Evolutionary conservation across 2,113 vertebrate genomes (phyloP).

Genomic region (Cacatua alba): DNA sequence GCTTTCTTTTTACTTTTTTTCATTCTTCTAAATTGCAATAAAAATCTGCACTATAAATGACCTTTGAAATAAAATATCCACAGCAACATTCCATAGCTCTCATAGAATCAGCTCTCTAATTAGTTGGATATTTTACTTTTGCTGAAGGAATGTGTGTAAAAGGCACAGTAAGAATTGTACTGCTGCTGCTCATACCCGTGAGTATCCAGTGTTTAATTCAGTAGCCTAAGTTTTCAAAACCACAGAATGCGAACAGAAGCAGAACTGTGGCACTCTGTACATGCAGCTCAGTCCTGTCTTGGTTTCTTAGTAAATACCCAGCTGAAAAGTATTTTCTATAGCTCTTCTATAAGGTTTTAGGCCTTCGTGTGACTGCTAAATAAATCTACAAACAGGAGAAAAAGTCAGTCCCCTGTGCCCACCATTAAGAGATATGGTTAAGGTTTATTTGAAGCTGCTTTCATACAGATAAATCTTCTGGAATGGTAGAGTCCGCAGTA

Average conservation of each 20-base stretch:
- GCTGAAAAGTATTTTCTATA: background rate
- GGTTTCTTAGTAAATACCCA: background rate
- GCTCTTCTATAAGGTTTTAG: background rate
- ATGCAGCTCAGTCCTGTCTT: background rate
- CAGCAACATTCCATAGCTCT: background rate
- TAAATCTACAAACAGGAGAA: background rate
- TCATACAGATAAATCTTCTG: background rate
- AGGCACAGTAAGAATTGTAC: background rate
- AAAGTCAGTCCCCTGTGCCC: background rate
- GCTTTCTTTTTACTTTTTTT: background rate
- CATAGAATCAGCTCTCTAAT: background rate
- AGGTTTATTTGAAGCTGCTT: background rate
- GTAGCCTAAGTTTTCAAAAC: background rate
- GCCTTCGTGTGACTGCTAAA: background rate
- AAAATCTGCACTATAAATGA: background rate
- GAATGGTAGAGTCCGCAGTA: background rate
- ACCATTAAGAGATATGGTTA: background rate
- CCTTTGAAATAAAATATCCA: conserved; percentile 26
- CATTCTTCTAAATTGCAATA: background rate
- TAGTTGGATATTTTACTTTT: background rate
- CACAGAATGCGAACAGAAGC: background rate
- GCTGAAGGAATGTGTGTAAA: background rate
- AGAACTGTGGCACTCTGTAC: background rate
- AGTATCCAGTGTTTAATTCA: background rate
- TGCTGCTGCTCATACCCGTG: background rate